Conservation (phyloP, 2,113 vertebrate genomes). For the Vicugna pacos region DNA sequence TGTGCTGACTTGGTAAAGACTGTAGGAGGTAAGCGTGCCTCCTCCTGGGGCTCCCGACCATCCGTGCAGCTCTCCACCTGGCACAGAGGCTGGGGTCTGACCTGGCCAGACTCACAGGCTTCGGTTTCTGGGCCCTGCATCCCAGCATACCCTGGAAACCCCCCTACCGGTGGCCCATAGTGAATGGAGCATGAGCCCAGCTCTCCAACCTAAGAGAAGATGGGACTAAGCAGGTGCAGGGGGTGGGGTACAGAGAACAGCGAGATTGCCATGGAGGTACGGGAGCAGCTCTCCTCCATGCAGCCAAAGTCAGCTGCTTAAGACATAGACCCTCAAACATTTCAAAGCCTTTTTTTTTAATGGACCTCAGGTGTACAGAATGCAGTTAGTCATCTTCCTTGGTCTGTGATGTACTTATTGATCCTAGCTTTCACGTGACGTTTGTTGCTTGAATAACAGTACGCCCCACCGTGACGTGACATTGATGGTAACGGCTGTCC, state of each 20-base stretch:
- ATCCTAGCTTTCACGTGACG: neutral
- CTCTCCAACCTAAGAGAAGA: neutral
- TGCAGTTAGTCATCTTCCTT: neutral
- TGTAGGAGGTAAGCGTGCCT: rapidly evolving
- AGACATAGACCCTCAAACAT: neutral
- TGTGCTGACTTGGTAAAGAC: neutral
- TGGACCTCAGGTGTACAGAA: neutral
- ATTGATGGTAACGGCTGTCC: neutral
- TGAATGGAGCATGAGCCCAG: neutral
- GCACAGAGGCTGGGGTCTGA: neutral
- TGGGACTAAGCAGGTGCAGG: neutral
- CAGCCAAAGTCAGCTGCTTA: neutral
- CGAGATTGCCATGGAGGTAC: rapidly evolving
- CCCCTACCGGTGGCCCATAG: rapidly evolving
- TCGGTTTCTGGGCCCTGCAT: neutral
- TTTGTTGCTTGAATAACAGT: neutral
- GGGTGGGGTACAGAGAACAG: neutral
- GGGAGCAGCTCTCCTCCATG: neutral
- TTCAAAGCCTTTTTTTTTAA: neutral
- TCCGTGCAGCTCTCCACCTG: neutral
- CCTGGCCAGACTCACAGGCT: neutral
- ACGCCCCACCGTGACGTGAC: neutral
- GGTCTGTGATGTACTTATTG: neutral
- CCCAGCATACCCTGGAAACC: too few relatives aligned
- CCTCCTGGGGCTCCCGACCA: neutral